Evolutionary conservation across 2,797 vertebrate genomes (phyloP).

Genomic region (Takifugu ocellatus): DNA sequence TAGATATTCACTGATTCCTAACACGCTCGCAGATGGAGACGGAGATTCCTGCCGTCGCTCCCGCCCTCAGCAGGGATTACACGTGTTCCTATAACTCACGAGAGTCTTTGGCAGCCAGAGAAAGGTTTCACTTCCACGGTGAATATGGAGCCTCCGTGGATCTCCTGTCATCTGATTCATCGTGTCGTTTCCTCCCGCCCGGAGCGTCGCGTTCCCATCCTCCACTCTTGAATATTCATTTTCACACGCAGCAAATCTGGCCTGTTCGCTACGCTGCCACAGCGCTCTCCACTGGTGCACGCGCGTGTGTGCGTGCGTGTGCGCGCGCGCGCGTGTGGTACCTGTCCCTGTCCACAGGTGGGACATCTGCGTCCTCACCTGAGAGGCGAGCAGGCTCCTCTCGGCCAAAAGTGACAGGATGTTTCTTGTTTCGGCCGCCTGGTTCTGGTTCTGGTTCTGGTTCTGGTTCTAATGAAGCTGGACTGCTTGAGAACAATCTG

Average conservation of each 20-base stretch:
- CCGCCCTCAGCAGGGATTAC: conserved; percentile 20
- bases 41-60: conserved; percentile 12
- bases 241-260: conserved; percentile 40
- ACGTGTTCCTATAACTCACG: conserved; percentile 38
- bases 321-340: background rate
- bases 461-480: too few species aligned
- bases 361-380: conserved; percentile 6
- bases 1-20: conserved; percentile 36
- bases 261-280: conserved; percentile 58
- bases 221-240: conserved; percentile 49
- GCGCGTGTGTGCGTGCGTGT: background rate
- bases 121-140: too few species aligned
- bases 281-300: conserved; percentile 51
- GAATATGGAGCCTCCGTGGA: background rate
- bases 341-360: conserved; percentile 4
- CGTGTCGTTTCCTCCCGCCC: conserved; percentile 10
- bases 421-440: too few species aligned
- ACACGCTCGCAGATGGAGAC: conserved; percentile 18
- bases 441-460: too few species aligned
- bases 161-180: conserved; percentile 3
- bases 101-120: conserved; percentile 9
- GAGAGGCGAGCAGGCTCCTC: background rate
- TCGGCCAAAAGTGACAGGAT: too few species aligned
- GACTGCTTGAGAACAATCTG: too few species aligned
- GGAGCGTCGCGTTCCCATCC: conserved; percentile 31